phyloP scores from a whole-genome alignment of 2,888 invertebrate genomes.

The Trachelus troglodyta region DNA sequence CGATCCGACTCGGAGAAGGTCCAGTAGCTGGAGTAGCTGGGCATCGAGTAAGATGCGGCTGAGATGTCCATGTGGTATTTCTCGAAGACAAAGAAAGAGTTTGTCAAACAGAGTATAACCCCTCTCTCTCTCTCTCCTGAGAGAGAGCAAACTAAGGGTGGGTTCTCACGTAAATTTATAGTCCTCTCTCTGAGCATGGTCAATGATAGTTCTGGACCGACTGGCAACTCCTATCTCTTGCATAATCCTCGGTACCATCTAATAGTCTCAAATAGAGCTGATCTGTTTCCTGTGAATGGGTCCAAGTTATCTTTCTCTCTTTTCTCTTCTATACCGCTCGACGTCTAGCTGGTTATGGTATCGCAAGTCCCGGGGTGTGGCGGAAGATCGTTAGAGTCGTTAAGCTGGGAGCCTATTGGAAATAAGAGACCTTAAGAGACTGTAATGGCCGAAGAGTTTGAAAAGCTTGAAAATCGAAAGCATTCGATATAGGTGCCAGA shows the following conservation, averaged over 20 bases:
- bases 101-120: neutral
- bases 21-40: neutral
- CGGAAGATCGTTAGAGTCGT: constrained; percentile 36
- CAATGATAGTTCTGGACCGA: neutral
- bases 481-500: constrained; percentile 42
- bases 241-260: neutral
- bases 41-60: neutral
- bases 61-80: neutral
- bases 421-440: neutral
- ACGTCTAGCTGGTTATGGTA: neutral
- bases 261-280: neutral
- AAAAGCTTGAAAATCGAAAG: constrained; percentile 3
- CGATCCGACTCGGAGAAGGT: neutral
- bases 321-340: neutral
- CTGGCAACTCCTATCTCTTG: neutral
- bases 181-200: neutral
- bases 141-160: neutral
- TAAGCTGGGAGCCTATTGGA: constrained; percentile 4
- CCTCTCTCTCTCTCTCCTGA: neutral
- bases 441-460: neutral
- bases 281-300: neutral
- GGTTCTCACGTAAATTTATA: neutral
- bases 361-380: constrained; percentile 37
- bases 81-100: neutral
- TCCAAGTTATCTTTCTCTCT: neutral